Conservation (phyloP, 2,113 vertebrate species). For the Grammomys dolichurus region DNA sequence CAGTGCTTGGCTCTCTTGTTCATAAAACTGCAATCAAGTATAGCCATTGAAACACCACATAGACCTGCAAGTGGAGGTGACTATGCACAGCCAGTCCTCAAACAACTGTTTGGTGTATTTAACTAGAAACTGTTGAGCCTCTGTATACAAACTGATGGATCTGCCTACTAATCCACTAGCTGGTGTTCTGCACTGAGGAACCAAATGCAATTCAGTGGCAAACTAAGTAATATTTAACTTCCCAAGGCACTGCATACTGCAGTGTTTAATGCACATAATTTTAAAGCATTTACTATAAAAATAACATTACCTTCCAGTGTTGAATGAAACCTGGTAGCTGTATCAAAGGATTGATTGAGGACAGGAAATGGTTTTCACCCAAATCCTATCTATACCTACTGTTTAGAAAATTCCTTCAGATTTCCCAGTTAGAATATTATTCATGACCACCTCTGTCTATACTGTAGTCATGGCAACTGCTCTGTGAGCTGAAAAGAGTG, state of each 20-base stretch:
- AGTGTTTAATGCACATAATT: constrained; percentile 60
- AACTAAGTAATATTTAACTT: constrained; percentile 37
- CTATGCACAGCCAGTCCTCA: background rate
- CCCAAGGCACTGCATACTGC: constrained; percentile 8
- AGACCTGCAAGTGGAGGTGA: background rate
- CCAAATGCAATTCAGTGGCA: constrained; percentile 19
- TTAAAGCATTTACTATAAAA: constrained; percentile 69
- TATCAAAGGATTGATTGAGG: constrained; percentile 67
- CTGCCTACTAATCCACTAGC: constrained; percentile 46
- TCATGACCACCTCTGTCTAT: background rate
- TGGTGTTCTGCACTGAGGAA: constrained; percentile 5
- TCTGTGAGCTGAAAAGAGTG: background rate
- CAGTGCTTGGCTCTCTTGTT: background rate
- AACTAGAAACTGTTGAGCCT: constrained; percentile 35
- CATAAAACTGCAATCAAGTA: background rate
- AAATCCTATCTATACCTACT: constrained; percentile 57
- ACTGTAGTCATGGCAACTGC: background rate
- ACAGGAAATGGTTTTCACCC: constrained; percentile 72
- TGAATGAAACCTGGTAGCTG: constrained; percentile 77
- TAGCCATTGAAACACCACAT: background rate
- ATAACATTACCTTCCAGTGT: constrained; percentile 74
- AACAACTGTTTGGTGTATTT: background rate
- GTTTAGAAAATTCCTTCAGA: constrained; percentile 60
- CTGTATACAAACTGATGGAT: constrained; percentile 24
- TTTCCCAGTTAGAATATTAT: constrained; percentile 39